Evolutionary conservation across 1,140 invertebrate genomes (phyloP), one percentile per base, ranked within the genome.

Genomic region (Drosophila repletoides): DNA sequence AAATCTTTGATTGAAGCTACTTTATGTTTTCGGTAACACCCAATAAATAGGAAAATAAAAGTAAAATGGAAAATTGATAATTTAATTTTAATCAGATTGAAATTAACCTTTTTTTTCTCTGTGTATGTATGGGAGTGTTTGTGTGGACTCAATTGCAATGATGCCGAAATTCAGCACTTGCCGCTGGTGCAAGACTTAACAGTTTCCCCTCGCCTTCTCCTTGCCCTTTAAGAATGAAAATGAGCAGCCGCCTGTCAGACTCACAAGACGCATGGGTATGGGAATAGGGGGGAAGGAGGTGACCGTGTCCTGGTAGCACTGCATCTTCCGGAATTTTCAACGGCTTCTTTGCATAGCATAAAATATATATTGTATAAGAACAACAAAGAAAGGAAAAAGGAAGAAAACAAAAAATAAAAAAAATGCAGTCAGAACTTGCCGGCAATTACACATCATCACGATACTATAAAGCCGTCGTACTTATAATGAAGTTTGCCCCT

Each of bases 131-230:
- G 19, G 33, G 34, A n/a, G 15, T 60, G 19, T 41, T 24, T 70
- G 10, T 66, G 33, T 61, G 26, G 52, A 63, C 51, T 61, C 40
- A 77, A 38, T 68, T 61, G 79, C 79, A 74, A 84, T 83, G 79
- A 84, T 67, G 79, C 80, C 75, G 70, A 83, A 83, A 79, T 70
- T 64, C 74, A 74, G 80, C 53, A 86, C 75, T 77, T 77, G 49
- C 53, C 43, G 40, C 40, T 45, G 22, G 26, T 56, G 52, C 41
- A 58, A 69, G 72, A 73, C 63, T 72, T 72, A 73, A 63, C 74
- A 34, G 36, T n/a, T 10, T 29, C 24, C 9, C 5, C 28, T 14
- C 21, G 24, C 48, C 7, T 9, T 12, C 38, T 31, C 14, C 49
- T 14, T 31, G 22, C 14, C 26, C 41, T 9, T 29, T 45, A 68